A percentile compares a stretch with the other conserved stretches of the same genome.
Conservation (phyloP, 2,888 invertebrate genomes). For the Euzophera pinguis region DNA sequence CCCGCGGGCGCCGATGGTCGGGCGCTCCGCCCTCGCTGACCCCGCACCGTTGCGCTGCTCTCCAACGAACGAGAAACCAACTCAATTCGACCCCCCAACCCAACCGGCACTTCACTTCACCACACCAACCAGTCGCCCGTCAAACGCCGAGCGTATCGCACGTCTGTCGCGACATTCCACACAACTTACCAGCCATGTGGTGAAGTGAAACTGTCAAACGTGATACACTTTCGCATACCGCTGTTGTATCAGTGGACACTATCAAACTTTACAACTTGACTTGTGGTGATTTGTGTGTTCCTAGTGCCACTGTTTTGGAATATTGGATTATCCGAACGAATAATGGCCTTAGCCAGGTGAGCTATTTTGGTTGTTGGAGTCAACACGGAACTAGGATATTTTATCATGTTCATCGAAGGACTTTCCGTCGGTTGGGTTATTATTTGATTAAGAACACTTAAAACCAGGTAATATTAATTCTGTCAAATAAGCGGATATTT, state of each 20-base stretch:
- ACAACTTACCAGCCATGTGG: slow-evolving; percentile 70
- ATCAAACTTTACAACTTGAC: slow-evolving; percentile 35
- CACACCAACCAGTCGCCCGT: slow-evolving; percentile 58
- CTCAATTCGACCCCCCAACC: slow-evolving; percentile 20
- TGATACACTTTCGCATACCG: slow-evolving; percentile 66
- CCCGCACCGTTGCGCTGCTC: slow-evolving; percentile 43
- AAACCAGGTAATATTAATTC: slow-evolving; percentile 36
- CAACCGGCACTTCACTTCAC: slow-evolving; percentile 31
- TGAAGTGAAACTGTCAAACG: slow-evolving; percentile 79
- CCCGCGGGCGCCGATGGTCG: slow-evolving; percentile 55
- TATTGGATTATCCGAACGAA: slow-evolving; percentile 78
- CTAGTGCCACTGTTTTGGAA: slow-evolving; percentile 67
- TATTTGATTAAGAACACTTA: slow-evolving; percentile 46
- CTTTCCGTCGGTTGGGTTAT: slow-evolving; percentile 53
- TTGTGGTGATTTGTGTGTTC: slow-evolving; percentile 64
- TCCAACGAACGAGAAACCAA: slow-evolving; percentile 24
- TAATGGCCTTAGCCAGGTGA: slow-evolving; percentile 80
- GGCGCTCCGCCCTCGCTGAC: slow-evolving; percentile 65
- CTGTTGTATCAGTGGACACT: slow-evolving; percentile 55
- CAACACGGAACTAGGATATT: slow-evolving; percentile 77
- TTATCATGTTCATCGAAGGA: slow-evolving; percentile 70
- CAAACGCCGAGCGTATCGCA: slow-evolving; percentile 57
- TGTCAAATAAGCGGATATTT: slow-evolving; percentile 17
- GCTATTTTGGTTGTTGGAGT: slow-evolving; percentile 77
- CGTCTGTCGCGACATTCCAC: slow-evolving; percentile 54